phyloP scores from a whole-genome alignment of 2,113 vertebrate genomes.

The Cnemophilus loriae region DNA sequence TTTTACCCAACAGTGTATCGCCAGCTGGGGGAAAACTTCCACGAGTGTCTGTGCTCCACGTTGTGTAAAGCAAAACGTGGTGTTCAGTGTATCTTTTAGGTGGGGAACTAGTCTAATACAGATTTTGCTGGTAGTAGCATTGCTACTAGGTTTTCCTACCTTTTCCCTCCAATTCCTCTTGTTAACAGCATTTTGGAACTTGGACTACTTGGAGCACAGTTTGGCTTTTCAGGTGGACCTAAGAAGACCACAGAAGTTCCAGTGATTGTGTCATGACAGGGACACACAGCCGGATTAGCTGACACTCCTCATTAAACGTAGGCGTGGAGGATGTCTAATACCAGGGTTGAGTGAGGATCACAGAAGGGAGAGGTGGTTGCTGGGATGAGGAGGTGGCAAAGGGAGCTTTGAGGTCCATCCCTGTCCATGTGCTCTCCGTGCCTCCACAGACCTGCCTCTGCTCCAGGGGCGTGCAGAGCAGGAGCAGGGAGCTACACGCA shows the following conservation, averaged over 20 bases:
- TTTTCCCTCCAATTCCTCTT: background rate
- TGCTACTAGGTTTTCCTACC: background rate
- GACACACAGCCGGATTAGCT: background rate
- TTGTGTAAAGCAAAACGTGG: background rate
- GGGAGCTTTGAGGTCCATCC: background rate
- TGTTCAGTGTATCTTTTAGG: background rate
- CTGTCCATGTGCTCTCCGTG: accelerated
- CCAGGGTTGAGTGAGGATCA: background rate
- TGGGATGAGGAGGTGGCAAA: background rate
- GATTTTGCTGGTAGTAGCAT: background rate
- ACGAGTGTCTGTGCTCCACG: background rate
- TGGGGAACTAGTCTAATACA: background rate
- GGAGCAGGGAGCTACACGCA: background rate
- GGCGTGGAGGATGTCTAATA: background rate
- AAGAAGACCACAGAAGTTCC: background rate
- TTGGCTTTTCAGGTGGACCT: background rate
- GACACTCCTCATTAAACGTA: background rate
- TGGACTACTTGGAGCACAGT: background rate
- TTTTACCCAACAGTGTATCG: background rate
- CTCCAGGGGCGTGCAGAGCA: background rate
- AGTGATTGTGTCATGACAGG: background rate
- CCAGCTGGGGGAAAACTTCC: background rate
- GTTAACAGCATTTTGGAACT: background rate
- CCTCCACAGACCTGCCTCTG: background rate
- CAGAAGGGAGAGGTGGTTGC: too few species aligned